Evolutionary conservation across 2,888 invertebrate genomes (phyloP).

Genomic region (Hypercompe scribonia): DNA sequence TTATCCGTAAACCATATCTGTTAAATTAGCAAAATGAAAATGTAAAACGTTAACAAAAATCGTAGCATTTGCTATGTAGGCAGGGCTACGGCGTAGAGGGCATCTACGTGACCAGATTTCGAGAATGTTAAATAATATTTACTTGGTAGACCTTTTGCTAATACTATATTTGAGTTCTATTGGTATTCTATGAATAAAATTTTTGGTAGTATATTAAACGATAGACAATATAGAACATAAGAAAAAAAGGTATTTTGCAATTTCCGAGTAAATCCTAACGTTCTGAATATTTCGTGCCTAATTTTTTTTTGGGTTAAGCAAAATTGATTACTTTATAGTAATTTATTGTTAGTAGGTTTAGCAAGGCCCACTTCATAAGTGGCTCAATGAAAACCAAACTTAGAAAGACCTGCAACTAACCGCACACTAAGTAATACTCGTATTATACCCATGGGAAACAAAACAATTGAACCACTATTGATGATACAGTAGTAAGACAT

Average conservation of each 20-base stretch:
- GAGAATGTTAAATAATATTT: background rate
- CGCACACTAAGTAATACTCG: no score
- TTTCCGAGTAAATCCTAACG: background rate
- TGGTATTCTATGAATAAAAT: background rate
- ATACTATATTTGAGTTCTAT: conserved; percentile 16
- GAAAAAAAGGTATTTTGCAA: background rate
- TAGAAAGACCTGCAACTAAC: no score
- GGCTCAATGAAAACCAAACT: no score
- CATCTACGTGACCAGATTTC: conserved; percentile 18
- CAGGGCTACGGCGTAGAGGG: conserved; percentile 13
- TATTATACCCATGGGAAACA: no score
- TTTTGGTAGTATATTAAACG: conserved; percentile 14
- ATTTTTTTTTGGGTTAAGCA: background rate
- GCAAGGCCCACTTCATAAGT: no score
- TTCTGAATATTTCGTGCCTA: background rate
- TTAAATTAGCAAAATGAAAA: conserved; percentile 2
- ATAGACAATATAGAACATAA: background rate
- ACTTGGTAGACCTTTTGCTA: conserved; percentile 5
- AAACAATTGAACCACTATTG: no score
- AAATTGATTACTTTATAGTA: background rate
- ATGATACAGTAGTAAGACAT: no score
- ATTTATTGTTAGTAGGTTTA: background rate
- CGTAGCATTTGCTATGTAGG: conserved; percentile 9
- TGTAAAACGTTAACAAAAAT: conserved; percentile 3
- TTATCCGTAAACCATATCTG: background rate